Evolutionary conservation across 2,113 vertebrate genomes (phyloP).

Genomic region (Hemiprocne comata): DNA sequence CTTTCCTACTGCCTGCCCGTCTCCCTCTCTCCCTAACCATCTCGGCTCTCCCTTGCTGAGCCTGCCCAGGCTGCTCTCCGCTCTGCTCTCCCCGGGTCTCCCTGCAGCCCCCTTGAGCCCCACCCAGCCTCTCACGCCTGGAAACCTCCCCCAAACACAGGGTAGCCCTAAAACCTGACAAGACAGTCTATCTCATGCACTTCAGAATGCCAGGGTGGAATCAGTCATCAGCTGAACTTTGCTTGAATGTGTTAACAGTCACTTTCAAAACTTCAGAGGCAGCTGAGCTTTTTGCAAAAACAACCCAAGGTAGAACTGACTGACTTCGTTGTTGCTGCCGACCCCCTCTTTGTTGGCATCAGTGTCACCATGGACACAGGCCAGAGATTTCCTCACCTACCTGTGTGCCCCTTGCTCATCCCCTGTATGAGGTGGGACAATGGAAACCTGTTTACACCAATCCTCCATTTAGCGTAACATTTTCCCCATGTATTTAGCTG

Average conservation of each 20-base stretch:
- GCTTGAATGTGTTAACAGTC: neutral
- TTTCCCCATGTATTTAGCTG: neutral
- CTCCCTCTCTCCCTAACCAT: conserved; percentile 54
- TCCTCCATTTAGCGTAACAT: neutral
- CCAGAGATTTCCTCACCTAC: neutral
- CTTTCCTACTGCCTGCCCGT: conserved; percentile 38
- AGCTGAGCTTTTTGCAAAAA: neutral
- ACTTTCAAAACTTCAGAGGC: neutral
- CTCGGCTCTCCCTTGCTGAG: conserved; percentile 30
- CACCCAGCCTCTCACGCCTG: neutral
- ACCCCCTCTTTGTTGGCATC: neutral
- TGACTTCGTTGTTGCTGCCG: neutral
- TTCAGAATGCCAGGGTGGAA: neutral
- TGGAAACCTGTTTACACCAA: neutral
- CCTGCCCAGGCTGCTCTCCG: neutral
- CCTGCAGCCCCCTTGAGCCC: neutral
- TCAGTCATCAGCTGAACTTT: neutral
- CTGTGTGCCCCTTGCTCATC: neutral
- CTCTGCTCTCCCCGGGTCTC: conserved; percentile 26
- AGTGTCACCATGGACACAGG: neutral
- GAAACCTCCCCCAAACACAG: neutral
- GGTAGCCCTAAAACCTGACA: neutral
- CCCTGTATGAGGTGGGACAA: neutral
- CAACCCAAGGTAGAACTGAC: fast-evolving
- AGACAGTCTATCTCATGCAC: neutral